Evolutionary conservation across 2,888 invertebrate species (phyloP), one percentile per base, ranked within the genome.

Genomic region (Cerastis rubricosa): DNA sequence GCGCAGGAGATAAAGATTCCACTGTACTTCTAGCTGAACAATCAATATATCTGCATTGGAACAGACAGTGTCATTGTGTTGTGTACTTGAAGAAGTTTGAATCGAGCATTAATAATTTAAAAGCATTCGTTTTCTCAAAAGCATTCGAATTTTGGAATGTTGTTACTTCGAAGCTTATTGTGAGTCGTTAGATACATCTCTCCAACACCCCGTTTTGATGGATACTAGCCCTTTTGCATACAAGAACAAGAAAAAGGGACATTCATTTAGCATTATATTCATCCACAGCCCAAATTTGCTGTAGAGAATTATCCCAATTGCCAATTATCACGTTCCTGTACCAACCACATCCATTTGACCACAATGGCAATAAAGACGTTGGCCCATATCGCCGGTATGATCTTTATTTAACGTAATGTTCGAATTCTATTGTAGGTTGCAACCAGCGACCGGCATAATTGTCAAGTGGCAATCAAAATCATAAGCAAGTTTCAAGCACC

Each of bases 401-500:
- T 11, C 45, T 4, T 9, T 19, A 19, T 57, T 12, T 47, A 12
- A 74, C 12, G 35, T 1, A 51, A 19, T n/a, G 54, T 25, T 51
- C 63, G 0, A 12, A 68, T 71, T 25, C 8, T 45, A 47, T 84
- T 86, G 79, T 90, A 98, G 98, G 97, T 98, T 86, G 98, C 98
- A 17, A 97, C 97, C 87, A 98, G 98, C 78, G 97, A 98, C 86
- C 97, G 97, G 84, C 98, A 98, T 90, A 97, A 97, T 87, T 97
- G 97, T 87, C 97, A 98, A 89, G 98, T 98, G 69, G 98, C 98
- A 54, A 97, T 98, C 77, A 98, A 98, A 97, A 98, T 98, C 82
- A 98, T 98, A 80, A 98, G 98, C 85, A 98, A 98, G 93, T 97
- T 98, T 85, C 98, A 98, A 94, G 98, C 98, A 5, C 98, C 98